Evolutionary conservation across 1,140 invertebrate genomes (phyloP), one percentile per base, ranked within the genome.

Genomic region (Ceratosolen solmsi): DNA sequence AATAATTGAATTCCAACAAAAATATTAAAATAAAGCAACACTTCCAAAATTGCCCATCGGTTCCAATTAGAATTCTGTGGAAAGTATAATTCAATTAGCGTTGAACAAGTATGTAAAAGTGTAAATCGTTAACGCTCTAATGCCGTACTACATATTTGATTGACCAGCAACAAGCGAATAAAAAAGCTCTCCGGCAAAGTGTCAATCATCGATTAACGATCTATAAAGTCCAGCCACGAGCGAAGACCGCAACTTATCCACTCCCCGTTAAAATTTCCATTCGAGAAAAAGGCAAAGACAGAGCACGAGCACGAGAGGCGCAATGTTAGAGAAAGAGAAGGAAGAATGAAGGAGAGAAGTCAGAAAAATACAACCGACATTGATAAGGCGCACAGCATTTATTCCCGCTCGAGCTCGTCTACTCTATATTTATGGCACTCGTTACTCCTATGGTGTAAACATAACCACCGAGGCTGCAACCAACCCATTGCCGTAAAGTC

Each of bases 381-480:
- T 60, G 70, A 80, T 80, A 80, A 79, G 58, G 75, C 27, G 58
- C 17, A 13, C 63, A 65, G 27, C 68, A 33, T 79, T 58, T 58
- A 72, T 80, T 68, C 63, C 79, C 72, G n/a, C 54, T 27, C 20
- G 56, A n/a, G 46, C 78, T 63, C 25, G 70, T 73, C 68, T 80
- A 73, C 46, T 49, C 70, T 60, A 74, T 81, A 81, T 81, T 81
- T 81, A 81, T 81, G 79, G 73, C 73, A 76, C 80, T 81, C 63
- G 80, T 81, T 81, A 75, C 68, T 81, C 80, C 71, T 60, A 56
- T 71, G 71, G 51, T 80, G 68, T 80, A 80, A 72, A 60, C 54
- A 80, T 72, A 73, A 73, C 54, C n/a, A 0, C n/a, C 33, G 41
- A 72, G 46, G 22, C 33, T 38, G 56, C 38, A 49, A 72, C 22